phyloP scores from a whole-genome alignment of 1,140 invertebrate genomes.

The Polypedilum pembai region DNA sequence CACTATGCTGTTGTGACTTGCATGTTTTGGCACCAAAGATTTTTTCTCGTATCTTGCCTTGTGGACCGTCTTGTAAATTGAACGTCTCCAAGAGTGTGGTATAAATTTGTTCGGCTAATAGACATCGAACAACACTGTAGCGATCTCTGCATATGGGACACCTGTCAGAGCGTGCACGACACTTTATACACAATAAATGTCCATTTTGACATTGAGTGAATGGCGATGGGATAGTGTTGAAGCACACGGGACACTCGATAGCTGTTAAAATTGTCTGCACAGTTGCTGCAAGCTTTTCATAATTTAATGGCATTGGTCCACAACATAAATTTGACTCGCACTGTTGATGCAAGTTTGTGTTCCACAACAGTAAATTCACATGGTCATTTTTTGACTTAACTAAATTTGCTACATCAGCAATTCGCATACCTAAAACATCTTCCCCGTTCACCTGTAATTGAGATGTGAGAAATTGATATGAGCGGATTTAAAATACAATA shows the following conservation, averaged over 20 bases:
- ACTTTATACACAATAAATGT: slow-evolving; percentile 54
- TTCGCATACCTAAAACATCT: slow-evolving; percentile 52
- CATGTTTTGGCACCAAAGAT: slow-evolving; percentile 36
- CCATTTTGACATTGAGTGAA: slow-evolving; percentile 59
- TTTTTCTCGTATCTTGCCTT: slow-evolving; percentile 38
- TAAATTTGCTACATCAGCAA: slow-evolving; percentile 51
- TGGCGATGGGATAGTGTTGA: slow-evolving; percentile 53
- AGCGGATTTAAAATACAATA: not conserved
- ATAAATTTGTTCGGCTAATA: slow-evolving; percentile 44
- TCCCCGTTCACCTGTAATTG: slow-evolving; percentile 48
- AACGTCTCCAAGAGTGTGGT: slow-evolving; percentile 46
- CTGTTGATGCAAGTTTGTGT: slow-evolving; percentile 42
- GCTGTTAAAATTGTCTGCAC: slow-evolving; percentile 47
- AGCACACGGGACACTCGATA: slow-evolving; percentile 56
- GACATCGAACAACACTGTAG: slow-evolving; percentile 37
- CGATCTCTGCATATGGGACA: slow-evolving; percentile 55
- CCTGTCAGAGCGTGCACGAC: slow-evolving; percentile 49
- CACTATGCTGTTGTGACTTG: not conserved
- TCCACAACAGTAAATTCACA: slow-evolving; percentile 46
- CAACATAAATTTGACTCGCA: slow-evolving; percentile 47
- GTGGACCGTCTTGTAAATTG: slow-evolving; percentile 37
- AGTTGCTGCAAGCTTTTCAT: slow-evolving; percentile 46
- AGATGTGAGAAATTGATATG: not conserved
- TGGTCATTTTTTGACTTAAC: slow-evolving; percentile 44
- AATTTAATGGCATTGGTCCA: slow-evolving; percentile 47